Evolutionary conservation across 2,888 invertebrate species (phyloP).

Genomic region (Acronicta aceris): DNA sequence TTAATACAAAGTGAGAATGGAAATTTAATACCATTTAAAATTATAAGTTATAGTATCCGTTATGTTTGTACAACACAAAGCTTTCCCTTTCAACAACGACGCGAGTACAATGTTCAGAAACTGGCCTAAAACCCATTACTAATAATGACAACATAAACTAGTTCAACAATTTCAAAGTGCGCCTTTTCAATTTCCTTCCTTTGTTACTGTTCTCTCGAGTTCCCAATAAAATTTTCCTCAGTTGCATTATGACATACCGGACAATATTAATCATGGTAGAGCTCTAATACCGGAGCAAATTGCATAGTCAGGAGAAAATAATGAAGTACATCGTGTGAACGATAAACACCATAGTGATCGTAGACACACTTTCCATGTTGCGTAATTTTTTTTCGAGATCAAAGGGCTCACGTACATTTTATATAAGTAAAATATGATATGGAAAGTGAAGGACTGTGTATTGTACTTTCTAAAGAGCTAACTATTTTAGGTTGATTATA

Average conservation of each 20-base stretch:
- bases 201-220: conserved; percentile 22
- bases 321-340: conserved; percentile 39
- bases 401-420: conserved; percentile 45
- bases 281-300: conserved; percentile 25
- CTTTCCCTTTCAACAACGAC: conserved; percentile 43
- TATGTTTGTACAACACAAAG: too few species aligned
- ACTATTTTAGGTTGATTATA: conserved; percentile 33
- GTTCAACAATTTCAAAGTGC: conserved; percentile 27
- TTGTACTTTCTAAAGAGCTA: conserved; percentile 28
- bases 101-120: conserved; percentile 32
- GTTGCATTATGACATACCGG: conserved; percentile 27
- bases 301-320: conserved; percentile 37
- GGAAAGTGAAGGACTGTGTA: conserved; percentile 37
- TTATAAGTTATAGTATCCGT: conserved; percentile 28
- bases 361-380: conserved; percentile 57
- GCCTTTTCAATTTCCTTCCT: conserved; percentile 48
- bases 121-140: conserved; percentile 43
- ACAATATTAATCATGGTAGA: conserved; percentile 34
- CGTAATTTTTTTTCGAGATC: conserved; percentile 51
- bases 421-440: conserved; percentile 46
- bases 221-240: conserved; percentile 33
- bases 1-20: conserved; percentile 33
- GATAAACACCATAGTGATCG: conserved; percentile 35
- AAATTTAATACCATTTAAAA: conserved; percentile 37
- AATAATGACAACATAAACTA: conserved; percentile 48